Conservation (phyloP, 2,797 vertebrate genomes). For the Dipus sagitta region DNA sequence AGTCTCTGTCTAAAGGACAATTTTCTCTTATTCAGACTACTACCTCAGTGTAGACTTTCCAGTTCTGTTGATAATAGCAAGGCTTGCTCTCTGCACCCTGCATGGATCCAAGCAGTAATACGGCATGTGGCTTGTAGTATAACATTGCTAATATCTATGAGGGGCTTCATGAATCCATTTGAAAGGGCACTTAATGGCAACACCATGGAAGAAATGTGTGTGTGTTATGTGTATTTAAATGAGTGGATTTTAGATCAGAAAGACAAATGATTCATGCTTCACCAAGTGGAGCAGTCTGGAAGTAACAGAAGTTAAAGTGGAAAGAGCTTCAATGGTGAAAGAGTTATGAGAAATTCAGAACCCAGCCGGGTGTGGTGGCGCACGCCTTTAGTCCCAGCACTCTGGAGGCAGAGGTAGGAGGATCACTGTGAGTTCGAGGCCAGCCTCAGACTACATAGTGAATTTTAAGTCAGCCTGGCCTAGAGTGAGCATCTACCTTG, state of each 20-base stretch:
- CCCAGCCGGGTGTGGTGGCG: not conserved
- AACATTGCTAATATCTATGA: not conserved
- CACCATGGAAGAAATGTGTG: not conserved
- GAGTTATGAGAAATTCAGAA: not conserved
- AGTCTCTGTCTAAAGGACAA: not conserved
- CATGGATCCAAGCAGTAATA: too few species aligned
- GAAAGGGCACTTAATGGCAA: not conserved
- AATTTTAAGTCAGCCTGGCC: too few species aligned
- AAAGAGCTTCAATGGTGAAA: slow-evolving; percentile 38
- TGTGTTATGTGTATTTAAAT: not conserved
- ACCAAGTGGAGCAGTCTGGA: not conserved
- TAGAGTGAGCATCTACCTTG: too few species aligned
- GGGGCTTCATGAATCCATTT: not conserved
- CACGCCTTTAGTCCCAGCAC: too few species aligned
- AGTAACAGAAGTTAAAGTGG: not conserved
- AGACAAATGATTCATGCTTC: not conserved
- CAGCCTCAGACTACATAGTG: too few species aligned
- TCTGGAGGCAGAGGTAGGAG: too few species aligned
- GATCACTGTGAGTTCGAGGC: too few species aligned
- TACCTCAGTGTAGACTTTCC: not conserved
- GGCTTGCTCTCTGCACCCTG: not conserved
- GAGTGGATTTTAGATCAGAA: not conserved
- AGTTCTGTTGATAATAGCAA: not conserved
- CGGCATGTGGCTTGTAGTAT: not conserved
- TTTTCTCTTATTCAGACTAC: not conserved